Base-by-base conservation (phyloP, 2,113 vertebrate species). In the Bubalus kerabau region DNA sequence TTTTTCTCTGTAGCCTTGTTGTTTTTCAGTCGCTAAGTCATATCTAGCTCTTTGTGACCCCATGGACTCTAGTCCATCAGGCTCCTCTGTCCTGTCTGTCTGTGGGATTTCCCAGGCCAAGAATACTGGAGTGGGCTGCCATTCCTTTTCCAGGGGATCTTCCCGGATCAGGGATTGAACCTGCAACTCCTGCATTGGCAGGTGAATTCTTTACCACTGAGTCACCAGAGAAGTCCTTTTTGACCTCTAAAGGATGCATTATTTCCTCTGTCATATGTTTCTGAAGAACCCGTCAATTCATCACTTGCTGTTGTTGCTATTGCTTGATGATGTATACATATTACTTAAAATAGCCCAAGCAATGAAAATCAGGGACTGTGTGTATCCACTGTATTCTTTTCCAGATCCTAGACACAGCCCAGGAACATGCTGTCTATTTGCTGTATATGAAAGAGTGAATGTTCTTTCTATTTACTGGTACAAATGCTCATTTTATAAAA, bases 241-340 rank as follows among this genome's bases (percentile, higher is more conserved):
- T 60, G 9, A 48, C 1, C 23, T 17, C 14, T 59, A 30, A 43
- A 59, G 2, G 2, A 59, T 62, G 4, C 19, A 89, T 67, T 43
- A 24, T 12, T 1, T 40, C 56, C 46, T 48, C 40, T 93, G 7
- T 11, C 28, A 67, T 23, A 48, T 46, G 2, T 10, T 59, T 57
- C 6, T 54, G 11, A 15, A 93, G 2, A 23, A 86, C 3, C 0
- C 0, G 24, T 30, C 0, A 24, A 30, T 71, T 50, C 4, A 46
- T 8, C 52, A 23, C 15, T 82, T 87, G 23, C 43, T 64, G 2
- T 48, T 94, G 8, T 2, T 94, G 8, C 12, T 87, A 7, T 17
- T 82, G 14, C 13, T 5, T 59, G 5, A 30, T 60, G 74, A 10
- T 60, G 57, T 84, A 17, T 56, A 40, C 28, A 80, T 43, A 46